These are phyloP conservation scores for Gonioctena quinquepunctata DNA, from an alignment of 1,140 invertebrate species.

Conservation along the genomic window DNA sequence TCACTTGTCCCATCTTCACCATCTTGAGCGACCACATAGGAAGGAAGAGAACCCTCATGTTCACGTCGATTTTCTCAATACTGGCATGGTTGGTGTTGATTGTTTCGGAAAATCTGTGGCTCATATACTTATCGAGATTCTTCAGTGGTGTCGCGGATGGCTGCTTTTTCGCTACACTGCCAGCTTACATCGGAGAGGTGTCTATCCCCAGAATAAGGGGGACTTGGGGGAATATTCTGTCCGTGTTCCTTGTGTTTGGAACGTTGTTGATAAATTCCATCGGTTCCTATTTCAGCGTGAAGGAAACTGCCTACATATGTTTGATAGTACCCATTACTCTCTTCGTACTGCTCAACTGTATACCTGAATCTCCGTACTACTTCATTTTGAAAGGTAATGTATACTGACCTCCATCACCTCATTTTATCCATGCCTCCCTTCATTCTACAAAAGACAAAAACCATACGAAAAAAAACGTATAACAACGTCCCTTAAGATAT, in stretches of 20 bases:
- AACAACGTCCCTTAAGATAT: too few relatives aligned
- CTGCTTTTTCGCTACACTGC: conserved; percentile 45
- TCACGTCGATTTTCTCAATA: conserved; percentile 25
- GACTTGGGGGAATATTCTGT: conserved; percentile 56
- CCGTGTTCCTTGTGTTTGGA: conserved; percentile 57
- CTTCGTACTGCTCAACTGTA: conserved; percentile 13
- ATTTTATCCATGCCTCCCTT: too few relatives aligned
- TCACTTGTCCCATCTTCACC: conserved; percentile 21
- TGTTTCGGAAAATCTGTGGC: conserved; percentile 25
- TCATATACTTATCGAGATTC: conserved; percentile 35
- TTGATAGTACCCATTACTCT: not conserved
- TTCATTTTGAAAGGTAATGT: conserved; percentile 24
- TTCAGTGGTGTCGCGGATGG: conserved; percentile 42
- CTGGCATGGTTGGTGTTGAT: not conserved
- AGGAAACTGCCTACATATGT: conserved; percentile 21
- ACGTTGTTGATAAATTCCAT: conserved; percentile 58
- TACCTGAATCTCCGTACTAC: conserved; percentile 51
- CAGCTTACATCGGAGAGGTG: conserved; percentile 69
- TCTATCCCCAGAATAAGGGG: conserved; percentile 70
- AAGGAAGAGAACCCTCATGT: conserved; percentile 29
- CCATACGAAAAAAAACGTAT: too few relatives aligned
- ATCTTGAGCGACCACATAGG: conserved; percentile 31
- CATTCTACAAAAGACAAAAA: too few relatives aligned
- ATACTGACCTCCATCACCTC: too few relatives aligned
- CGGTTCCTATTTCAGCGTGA: conserved; percentile 20